phyloP scores from a whole-genome alignment of 2,888 invertebrate species.

The Odontomyia ornata region DNA sequence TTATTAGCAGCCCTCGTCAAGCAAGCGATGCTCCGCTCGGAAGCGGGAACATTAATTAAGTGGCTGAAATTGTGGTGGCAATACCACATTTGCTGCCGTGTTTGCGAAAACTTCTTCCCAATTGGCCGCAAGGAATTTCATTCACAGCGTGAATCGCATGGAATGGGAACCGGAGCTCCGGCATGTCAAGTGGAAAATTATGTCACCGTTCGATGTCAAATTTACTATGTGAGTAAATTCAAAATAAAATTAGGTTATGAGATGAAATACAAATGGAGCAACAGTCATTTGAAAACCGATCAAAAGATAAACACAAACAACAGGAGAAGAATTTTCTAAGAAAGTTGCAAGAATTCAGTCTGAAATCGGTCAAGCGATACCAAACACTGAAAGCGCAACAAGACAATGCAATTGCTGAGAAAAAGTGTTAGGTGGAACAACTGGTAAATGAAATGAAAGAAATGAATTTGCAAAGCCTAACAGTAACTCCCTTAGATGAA shows the following conservation, averaged over 20 bases:
- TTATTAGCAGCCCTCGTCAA: no score
- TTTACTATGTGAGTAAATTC: no score
- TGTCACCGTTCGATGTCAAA: no score
- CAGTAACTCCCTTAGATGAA: slow-evolving; percentile 82
- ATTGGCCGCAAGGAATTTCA: no score
- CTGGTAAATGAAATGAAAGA: slow-evolving; percentile 92
- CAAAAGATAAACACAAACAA: slow-evolving; percentile 66
- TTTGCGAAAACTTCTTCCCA: no score
- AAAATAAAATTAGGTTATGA: slow-evolving; percentile 80
- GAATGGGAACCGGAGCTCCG: no score
- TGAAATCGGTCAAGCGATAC: slow-evolving; percentile 71
- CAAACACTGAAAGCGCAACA: slow-evolving; percentile 65
- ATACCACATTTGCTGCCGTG: no score
- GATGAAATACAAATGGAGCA: slow-evolving; percentile 78
- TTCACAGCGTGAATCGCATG: no score
- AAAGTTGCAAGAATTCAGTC: slow-evolving; percentile 84
- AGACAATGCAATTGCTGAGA: slow-evolving; percentile 86
- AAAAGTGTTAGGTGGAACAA: slow-evolving; percentile 87
- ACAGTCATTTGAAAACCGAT: slow-evolving; percentile 65
- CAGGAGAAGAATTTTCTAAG: slow-evolving; percentile 81
- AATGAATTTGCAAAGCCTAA: slow-evolving; percentile 88
- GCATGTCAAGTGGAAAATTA: no score
- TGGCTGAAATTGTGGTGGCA: no score
- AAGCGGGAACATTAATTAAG: no score
- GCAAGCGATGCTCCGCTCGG: no score